Conservation (phyloP, 2,888 invertebrate genomes). For the Rotaria macrura region DNA sequence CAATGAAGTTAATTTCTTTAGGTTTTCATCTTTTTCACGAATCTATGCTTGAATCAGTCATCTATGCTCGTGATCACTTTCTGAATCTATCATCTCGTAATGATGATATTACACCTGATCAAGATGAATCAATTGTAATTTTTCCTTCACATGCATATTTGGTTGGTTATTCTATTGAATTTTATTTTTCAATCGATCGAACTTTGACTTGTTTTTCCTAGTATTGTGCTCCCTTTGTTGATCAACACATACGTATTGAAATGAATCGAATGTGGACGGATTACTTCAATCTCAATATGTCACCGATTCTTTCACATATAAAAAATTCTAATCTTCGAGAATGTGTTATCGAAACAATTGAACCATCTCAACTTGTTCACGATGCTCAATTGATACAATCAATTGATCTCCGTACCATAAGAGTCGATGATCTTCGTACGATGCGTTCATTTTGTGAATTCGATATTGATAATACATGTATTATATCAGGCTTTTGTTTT, state of each 20-base stretch:
- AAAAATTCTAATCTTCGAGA: conserved; percentile 35
- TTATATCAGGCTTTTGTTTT: conserved; percentile 45
- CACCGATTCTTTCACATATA: conserved; percentile 37
- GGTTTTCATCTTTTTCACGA: conserved; percentile 48
- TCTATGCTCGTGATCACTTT: conserved; percentile 44
- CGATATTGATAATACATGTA: conserved; percentile 37
- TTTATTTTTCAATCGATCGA: conserved; percentile 40
- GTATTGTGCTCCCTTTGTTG: not conserved
- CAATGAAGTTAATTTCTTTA: conserved; percentile 35
- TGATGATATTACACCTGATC: not conserved
- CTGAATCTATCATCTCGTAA: conserved; percentile 34
- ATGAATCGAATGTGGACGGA: conserved; percentile 40
- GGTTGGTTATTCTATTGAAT: conserved; percentile 29
- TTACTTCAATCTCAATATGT: conserved; percentile 46
- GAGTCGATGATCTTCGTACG: conserved; percentile 37
- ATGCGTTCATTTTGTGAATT: conserved; percentile 37
- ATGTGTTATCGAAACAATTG: conserved; percentile 39
- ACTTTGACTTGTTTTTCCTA: conserved; percentile 33
- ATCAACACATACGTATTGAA: not conserved
- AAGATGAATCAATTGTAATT: conserved; percentile 40
- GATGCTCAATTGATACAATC: conserved; percentile 38
- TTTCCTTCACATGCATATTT: conserved; percentile 43
- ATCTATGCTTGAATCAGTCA: conserved; percentile 46
- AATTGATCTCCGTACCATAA: conserved; percentile 42
- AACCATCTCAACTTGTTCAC: conserved; percentile 39